These are phyloP conservation scores for Dynastes grantii DNA, from an alignment of 2,888 invertebrate genomes.

Conservation along the genomic window DNA sequence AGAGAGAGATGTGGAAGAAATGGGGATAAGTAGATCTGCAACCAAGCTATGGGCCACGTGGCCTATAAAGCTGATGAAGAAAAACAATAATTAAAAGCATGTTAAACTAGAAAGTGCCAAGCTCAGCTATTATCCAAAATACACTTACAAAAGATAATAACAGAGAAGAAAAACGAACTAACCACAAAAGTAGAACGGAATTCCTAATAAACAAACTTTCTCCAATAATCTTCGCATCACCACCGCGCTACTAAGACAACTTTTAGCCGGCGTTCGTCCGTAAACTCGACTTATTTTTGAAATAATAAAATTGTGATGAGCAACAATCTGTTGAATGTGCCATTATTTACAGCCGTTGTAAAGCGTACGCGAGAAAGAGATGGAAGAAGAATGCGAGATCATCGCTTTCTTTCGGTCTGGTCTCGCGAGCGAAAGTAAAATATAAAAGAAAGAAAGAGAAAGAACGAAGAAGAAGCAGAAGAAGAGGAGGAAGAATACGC, in stretches of 20 bases:
- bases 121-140: too few relatives aligned
- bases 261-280: slow-evolving; percentile 4
- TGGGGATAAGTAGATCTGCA: too few relatives aligned
- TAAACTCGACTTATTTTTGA: slow-evolving; percentile 62
- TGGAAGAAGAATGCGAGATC: slow-evolving; percentile 42
- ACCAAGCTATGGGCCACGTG: too few relatives aligned
- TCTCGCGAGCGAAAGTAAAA: slow-evolving; percentile 54
- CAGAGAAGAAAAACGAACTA: not conserved
- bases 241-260: slow-evolving; percentile 18
- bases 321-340: slow-evolving; percentile 71
- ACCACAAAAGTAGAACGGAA: not conserved
- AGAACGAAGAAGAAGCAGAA: slow-evolving; percentile 62
- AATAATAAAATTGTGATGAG: slow-evolving; percentile 71
- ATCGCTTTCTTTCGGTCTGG: slow-evolving; percentile 50
- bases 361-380: too few relatives aligned
- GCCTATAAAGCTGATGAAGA: too few relatives aligned
- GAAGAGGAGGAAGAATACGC: slow-evolving; percentile 28
- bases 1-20: too few relatives aligned
- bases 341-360: slow-evolving; percentile 66
- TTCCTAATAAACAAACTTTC: slow-evolving; percentile 2
- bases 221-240: not conserved
- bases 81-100: too few relatives aligned
- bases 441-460: slow-evolving; percentile 52
- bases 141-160: too few relatives aligned
- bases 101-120: too few relatives aligned